These are phyloP conservation scores for Pemphredon lugubris DNA, from an alignment of 2,888 invertebrate genomes.

Conservation along the genomic window DNA sequence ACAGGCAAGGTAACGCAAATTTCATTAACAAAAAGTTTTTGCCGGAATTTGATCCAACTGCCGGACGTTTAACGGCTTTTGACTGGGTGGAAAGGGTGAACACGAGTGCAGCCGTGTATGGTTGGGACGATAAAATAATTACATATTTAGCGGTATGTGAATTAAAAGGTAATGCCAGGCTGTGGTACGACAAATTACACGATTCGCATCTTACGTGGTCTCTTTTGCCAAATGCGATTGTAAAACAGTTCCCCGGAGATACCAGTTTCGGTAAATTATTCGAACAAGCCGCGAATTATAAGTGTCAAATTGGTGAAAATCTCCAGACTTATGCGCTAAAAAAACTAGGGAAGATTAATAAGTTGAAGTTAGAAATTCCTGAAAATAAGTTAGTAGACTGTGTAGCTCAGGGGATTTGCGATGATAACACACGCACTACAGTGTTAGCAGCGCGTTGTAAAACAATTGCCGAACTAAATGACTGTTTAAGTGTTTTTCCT, in stretches of 20 bases:
- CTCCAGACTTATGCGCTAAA: constrained; percentile 45
- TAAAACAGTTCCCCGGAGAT: too few species aligned
- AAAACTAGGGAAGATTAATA: constrained; percentile 42
- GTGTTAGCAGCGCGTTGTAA: constrained; percentile 18
- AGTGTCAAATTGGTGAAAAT: constrained; percentile 37
- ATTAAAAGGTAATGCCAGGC: too few species aligned
- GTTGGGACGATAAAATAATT: constrained; percentile 43
- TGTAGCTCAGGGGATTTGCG: constrained; percentile 50
- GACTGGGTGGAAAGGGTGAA: constrained; percentile 50
- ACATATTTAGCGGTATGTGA: too few species aligned
- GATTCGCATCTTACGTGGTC: too few species aligned
- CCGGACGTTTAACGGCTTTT: constrained; percentile 23
- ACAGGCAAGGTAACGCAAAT: constrained; percentile 25
- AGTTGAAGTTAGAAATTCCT: constrained; percentile 37
- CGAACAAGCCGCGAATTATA: constrained; percentile 23
- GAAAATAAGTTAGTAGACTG: constrained; percentile 40
- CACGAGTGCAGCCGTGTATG: constrained; percentile 28
- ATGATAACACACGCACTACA: constrained; percentile 36
- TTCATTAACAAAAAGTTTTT: constrained; percentile 51
- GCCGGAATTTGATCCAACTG: constrained; percentile 51
- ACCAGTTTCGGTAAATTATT: constrained; percentile 39
- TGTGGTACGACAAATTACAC: too few species aligned
- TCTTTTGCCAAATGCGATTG: too few species aligned
- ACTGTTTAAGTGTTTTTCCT: too few species aligned
- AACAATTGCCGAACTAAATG: constrained; percentile 46